A percentile compares a stretch with the other conserved stretches of the same genome.
phyloP scores from a whole-genome alignment of 2,113 vertebrate species.

The Ailurus styani region DNA sequence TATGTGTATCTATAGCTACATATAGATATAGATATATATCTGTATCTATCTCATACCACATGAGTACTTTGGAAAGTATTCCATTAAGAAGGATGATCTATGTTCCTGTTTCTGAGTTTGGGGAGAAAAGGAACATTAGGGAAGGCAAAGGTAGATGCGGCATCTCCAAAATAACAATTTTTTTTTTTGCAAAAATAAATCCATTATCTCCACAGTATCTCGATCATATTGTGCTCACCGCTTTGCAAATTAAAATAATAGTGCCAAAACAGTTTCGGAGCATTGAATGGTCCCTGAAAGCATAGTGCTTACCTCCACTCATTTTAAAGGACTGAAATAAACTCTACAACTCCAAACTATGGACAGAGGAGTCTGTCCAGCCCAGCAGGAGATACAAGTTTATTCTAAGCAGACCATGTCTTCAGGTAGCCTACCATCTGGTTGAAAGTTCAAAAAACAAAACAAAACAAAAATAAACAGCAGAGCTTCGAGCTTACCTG shows the following conservation, averaged over 20 bases:
- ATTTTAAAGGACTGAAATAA: not conserved
- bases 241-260: conserved; percentile 11
- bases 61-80: not conserved
- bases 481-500: not conserved
- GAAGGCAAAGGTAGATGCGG: conserved; percentile 55
- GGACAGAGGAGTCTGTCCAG: not conserved
- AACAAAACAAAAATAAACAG: not conserved
- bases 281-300: not conserved
- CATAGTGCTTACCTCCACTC: not conserved
- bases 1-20: not conserved
- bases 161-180: conserved; percentile 62
- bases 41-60: not conserved
- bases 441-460: not conserved
- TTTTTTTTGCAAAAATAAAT: conserved; percentile 46
- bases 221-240: conserved; percentile 60
- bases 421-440: not conserved
- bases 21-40: not conserved
- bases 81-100: conserved; percentile 50
- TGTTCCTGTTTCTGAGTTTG: conserved; percentile 58
- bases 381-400: not conserved
- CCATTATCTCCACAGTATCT: conserved; percentile 59
- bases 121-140: conserved; percentile 35
- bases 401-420: not conserved
- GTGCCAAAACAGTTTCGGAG: not conserved
- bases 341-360: not conserved